These are phyloP conservation scores for Brachyhypopomus occidentalis DNA, from an alignment of 2,113 vertebrate genomes.

Conservation along the genomic window DNA sequence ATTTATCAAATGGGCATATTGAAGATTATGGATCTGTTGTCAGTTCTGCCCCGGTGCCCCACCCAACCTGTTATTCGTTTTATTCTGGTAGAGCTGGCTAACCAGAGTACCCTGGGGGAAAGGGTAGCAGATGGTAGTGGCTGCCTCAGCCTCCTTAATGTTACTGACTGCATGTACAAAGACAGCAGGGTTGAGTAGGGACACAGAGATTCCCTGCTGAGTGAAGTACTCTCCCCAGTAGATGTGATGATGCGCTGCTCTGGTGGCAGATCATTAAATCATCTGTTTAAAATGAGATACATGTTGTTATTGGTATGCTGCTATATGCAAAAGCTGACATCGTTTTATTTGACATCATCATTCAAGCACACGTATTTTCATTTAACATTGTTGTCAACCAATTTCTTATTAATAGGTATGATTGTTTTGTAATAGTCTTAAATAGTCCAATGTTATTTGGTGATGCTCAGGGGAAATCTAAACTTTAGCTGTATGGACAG, in stretches of 20 bases:
- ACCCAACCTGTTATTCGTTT: slow-evolving; percentile 41
- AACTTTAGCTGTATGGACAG: not conserved
- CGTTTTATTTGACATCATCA: no score
- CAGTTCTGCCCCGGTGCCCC: slow-evolving; percentile 16
- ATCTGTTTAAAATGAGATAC: slow-evolving; percentile 14
- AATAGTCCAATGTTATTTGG: not conserved
- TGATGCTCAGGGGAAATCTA: not conserved
- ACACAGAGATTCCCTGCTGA: slow-evolving; percentile 31
- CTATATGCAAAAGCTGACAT: no score
- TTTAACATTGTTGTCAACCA: no score
- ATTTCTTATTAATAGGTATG: not conserved
- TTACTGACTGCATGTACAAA: slow-evolving; percentile 48
- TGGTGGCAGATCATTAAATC: slow-evolving; percentile 22
- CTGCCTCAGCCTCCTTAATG: slow-evolving; percentile 42
- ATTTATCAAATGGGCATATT: not conserved
- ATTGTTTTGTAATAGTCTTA: not conserved
- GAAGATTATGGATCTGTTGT: slow-evolving; percentile 7
- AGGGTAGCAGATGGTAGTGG: slow-evolving; percentile 57
- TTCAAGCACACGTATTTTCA: no score
- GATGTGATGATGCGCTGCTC: slow-evolving; percentile 20
- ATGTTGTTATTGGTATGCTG: no score
- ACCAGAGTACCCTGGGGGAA: slow-evolving; percentile 35
- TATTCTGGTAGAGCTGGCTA: slow-evolving; percentile 34
- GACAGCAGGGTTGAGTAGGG: slow-evolving; percentile 30
- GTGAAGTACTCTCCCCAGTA: slow-evolving; percentile 1